Evolutionary conservation across 2,888 invertebrate species (phyloP).

Genomic region (Entomobrya proxima): DNA sequence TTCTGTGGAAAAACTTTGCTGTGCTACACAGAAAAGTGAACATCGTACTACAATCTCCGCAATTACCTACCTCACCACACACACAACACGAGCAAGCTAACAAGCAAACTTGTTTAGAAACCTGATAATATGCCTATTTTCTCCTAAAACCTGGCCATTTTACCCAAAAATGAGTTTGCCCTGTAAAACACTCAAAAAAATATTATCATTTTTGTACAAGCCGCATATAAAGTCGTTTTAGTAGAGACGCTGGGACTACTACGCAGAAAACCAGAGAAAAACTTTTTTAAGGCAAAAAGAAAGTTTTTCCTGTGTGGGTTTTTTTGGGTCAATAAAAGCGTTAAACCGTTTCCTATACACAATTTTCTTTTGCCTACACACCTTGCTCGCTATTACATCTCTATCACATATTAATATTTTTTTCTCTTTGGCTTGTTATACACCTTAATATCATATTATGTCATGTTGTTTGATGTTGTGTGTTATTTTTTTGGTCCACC

Average conservation of each 20-base stretch:
- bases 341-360: slow-evolving; percentile 44
- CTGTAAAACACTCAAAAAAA: slow-evolving; percentile 28
- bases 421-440: neutral
- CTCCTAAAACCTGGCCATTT: too few relatives aligned
- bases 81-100: slow-evolving; percentile 17
- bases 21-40: too few relatives aligned
- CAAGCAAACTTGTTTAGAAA: slow-evolving; percentile 15
- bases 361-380: too few relatives aligned
- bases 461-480: slow-evolving; percentile 23
- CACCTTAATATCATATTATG: too few relatives aligned
- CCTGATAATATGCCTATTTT: neutral
- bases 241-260: neutral
- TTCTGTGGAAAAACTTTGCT: slow-evolving; percentile 63
- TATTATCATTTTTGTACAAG: neutral
- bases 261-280: neutral
- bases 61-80: neutral
- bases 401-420: neutral
- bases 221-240: too few relatives aligned
- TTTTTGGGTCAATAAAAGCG: slow-evolving; percentile 55
- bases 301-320: neutral
- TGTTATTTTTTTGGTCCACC: slow-evolving; percentile 34
- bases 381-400: neutral
- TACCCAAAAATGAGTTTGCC: too few relatives aligned
- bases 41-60: too few relatives aligned
- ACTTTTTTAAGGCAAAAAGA: neutral